A percentile compares a stretch with the other conserved stretches of the same genome.
Evolutionary conservation across 1,140 invertebrate species (phyloP).

Genomic region (Platyscapa corneri): DNA sequence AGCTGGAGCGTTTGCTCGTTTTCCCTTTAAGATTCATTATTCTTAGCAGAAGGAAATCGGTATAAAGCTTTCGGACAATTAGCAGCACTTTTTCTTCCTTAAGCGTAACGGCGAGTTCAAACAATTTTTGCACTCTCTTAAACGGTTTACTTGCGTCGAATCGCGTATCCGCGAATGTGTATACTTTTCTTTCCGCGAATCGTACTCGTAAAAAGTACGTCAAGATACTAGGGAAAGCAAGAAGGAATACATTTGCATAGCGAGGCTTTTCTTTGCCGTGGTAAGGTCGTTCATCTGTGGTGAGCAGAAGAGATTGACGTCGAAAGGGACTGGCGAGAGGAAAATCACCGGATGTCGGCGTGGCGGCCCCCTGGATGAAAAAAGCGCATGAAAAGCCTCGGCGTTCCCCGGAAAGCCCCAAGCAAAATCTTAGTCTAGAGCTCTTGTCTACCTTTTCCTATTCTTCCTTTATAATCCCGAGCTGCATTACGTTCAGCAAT

Average conservation of each 20-base stretch:
- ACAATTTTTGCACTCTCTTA: background rate
- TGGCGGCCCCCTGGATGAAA: too few species aligned
- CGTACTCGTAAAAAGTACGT: background rate
- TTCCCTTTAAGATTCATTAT: background rate
- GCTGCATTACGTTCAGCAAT: conserved; percentile 11
- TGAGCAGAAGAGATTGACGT: background rate
- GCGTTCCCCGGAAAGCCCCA: background rate
- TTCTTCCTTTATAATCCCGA: conserved; percentile 7
- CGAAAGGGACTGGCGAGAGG: background rate
- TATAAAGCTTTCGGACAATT: background rate
- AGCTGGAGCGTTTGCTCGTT: background rate
- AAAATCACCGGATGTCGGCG: conserved; percentile 11
- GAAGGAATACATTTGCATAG: background rate
- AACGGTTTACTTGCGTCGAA: too few species aligned
- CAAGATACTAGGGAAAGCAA: background rate
- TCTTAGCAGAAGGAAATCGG: background rate
- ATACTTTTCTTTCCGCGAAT: background rate
- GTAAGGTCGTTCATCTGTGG: background rate
- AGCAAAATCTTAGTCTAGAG: background rate
- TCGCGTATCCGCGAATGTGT: too few species aligned
- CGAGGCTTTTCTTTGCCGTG: background rate
- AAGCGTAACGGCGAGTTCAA: background rate
- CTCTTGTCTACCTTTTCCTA: conserved; percentile 3
- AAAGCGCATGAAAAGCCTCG: background rate
- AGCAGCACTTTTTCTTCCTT: background rate